Evolutionary conservation across 2,113 vertebrate genomes (phyloP).

Genomic region (Lycocorax pyrrhopterus): DNA sequence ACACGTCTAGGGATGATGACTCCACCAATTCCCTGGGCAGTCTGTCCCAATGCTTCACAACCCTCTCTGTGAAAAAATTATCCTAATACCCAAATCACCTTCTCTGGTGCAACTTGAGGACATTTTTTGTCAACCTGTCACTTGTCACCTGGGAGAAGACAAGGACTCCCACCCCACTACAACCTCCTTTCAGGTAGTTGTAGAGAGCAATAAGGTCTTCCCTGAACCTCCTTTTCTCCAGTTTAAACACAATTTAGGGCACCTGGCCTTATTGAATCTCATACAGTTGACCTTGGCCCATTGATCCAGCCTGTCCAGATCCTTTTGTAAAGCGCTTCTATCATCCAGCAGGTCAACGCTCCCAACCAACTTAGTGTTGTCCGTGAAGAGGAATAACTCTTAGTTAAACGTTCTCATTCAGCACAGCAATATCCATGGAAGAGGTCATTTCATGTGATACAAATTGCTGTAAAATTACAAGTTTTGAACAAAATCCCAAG

Average conservation of each 20-base stretch:
- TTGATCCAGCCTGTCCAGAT: too few species aligned
- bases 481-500: neutral
- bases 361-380: too few species aligned
- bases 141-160: neutral
- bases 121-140: neutral
- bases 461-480: neutral
- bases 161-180: accelerated
- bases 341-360: neutral
- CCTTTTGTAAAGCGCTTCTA: neutral
- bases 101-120: neutral
- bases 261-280: neutral
- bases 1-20: neutral
- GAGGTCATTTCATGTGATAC: neutral
- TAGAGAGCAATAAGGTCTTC: neutral
- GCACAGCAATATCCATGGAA: neutral
- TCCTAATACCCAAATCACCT: neutral
- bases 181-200: neutral
- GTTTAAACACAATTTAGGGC: neutral
- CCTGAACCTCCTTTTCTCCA: neutral
- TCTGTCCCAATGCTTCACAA: neutral
- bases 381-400: neutral
- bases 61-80: neutral
- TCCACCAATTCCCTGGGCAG: neutral
- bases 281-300: neutral
- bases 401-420: neutral